Evolutionary conservation across 1,140 invertebrate genomes (phyloP).

Genomic region (Papilio dardanus): DNA sequence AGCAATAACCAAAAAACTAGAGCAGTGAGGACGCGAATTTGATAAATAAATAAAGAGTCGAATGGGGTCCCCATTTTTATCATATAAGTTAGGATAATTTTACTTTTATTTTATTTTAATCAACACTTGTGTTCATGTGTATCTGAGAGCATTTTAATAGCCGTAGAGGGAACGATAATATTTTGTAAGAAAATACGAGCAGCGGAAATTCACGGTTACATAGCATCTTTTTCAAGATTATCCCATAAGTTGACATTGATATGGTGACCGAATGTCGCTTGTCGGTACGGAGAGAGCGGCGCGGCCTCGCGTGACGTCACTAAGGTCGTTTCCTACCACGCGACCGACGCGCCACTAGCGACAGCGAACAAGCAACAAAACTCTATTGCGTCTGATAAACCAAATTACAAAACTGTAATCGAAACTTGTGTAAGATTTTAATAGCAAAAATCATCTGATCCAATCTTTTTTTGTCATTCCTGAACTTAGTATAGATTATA

Average conservation of each 20-base stretch:
- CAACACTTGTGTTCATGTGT: too few relatives aligned
- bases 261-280: conserved; percentile 23
- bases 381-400: conserved; percentile 6
- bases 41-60: conserved; percentile 56
- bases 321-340: conserved; percentile 66
- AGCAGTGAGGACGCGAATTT: conserved; percentile 45
- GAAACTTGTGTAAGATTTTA: conserved; percentile 5
- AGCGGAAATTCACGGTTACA: too few relatives aligned
- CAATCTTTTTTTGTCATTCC: too few relatives aligned
- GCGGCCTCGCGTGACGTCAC: conserved; percentile 72
- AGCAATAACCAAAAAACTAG: conserved; percentile 50
- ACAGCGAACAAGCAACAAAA: conserved; percentile 3
- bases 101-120: background rate
- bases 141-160: too few relatives aligned
- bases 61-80: conserved; percentile 41
- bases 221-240: background rate
- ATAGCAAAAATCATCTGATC: background rate
- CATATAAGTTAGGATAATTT: background rate
- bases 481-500: too few relatives aligned
- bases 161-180: background rate
- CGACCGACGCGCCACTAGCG: conserved; percentile 33
- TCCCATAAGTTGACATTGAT: background rate
- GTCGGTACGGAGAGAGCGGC: conserved; percentile 62
- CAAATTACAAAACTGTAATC: conserved; percentile 22
- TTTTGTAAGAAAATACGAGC: too few relatives aligned